These are phyloP conservation scores for Anas platyrhynchos DNA, from an alignment of 2,113 vertebrate species.

Conservation along the genomic window DNA sequence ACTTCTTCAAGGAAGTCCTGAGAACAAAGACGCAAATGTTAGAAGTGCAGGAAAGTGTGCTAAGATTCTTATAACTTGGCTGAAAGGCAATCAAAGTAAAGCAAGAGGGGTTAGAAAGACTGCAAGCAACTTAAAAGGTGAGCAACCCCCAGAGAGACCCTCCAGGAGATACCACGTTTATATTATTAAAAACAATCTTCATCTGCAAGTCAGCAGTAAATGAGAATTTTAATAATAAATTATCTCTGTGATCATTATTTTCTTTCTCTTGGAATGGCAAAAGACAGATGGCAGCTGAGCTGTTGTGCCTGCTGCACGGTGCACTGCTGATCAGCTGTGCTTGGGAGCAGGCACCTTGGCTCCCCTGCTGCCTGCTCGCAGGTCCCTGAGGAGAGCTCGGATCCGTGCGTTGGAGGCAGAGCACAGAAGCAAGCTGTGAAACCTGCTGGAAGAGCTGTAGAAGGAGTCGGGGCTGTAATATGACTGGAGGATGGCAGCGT, in stretches of 20 bases:
- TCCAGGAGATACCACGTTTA: neutral
- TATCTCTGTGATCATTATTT: neutral
- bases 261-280: neutral
- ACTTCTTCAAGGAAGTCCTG: neutral
- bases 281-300: neutral
- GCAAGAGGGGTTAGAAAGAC: neutral
- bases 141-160: neutral
- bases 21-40: neutral
- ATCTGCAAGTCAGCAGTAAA: neutral
- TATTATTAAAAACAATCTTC: conserved; percentile 2
- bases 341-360: neutral
- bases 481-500: neutral
- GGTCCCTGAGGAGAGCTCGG: neutral
- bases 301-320: neutral
- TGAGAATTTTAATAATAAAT: conserved; percentile 36
- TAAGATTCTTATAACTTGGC: neutral
- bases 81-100: neutral
- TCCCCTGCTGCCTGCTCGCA: neutral
- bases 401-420: neutral
- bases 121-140: neutral
- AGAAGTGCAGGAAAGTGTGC: neutral
- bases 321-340: neutral
- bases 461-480: neutral
- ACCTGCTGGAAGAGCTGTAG: neutral
- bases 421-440: neutral